A percentile compares a stretch with the other conserved stretches of the same genome.
Conservation (phyloP, 1,140 invertebrate genomes). For the Meloidogyne chitwoodi region DNA sequence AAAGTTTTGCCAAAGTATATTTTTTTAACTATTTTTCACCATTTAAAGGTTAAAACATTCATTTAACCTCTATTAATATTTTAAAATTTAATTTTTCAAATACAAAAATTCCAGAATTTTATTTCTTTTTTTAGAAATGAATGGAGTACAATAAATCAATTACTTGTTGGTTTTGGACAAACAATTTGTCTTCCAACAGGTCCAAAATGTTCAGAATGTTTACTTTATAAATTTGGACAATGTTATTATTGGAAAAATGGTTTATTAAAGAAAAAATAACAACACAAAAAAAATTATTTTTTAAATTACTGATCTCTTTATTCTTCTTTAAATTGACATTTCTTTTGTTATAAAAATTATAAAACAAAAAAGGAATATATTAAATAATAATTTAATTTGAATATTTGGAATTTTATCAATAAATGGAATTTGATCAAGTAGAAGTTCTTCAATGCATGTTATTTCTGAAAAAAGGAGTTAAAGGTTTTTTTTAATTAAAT, state of each 20-base stretch:
- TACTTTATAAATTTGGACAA: not conserved
- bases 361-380: not conserved
- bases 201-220: slow-evolving; percentile 5
- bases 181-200: not conserved
- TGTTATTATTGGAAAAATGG: not conserved
- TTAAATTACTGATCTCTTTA: not conserved
- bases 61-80: too few species aligned
- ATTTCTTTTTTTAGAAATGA: slow-evolving; percentile 26
- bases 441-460: not conserved
- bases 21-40: not conserved
- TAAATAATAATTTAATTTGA: not conserved
- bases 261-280: not conserved
- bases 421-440: not conserved
- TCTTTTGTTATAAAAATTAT: not conserved
- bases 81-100: too few species aligned
- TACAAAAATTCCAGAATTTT: too few species aligned
- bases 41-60: not conserved
- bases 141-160: slow-evolving; percentile 33
- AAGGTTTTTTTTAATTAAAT: too few species aligned
- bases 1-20: slow-evolving; percentile 36
- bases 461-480: not conserved
- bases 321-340: not conserved
- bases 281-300: not conserved
- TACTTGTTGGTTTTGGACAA: slow-evolving; percentile 32
- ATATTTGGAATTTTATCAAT: not conserved